Conservation (phyloP, 2,113 vertebrate species). For the Dicerorhinus sumatrensis region DNA sequence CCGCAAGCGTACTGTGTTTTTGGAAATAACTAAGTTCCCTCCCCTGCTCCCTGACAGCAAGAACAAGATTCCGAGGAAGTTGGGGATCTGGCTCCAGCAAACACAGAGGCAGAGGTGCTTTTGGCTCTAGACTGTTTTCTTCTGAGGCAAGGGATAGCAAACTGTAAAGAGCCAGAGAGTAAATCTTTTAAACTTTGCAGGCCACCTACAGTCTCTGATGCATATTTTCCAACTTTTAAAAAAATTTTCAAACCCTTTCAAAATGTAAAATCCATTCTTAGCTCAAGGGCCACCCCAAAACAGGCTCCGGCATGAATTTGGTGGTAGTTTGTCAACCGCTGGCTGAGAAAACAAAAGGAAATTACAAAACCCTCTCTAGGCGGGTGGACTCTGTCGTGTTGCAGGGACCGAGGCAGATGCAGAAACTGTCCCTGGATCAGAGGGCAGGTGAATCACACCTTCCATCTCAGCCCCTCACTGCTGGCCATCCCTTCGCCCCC, state of each 20-base stretch:
- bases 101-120: not conserved
- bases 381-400: not conserved
- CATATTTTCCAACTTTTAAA: not conserved
- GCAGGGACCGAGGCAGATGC: not conserved
- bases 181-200: not conserved
- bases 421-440: not conserved
- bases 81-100: not conserved
- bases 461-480: fast-evolving
- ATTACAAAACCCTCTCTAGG: not conserved
- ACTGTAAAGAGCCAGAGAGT: not conserved
- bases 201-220: not conserved
- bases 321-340: not conserved
- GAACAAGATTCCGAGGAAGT: not conserved
- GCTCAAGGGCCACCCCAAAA: not conserved
- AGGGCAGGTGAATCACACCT: not conserved
- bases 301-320: not conserved
- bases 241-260: not conserved
- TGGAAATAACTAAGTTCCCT: not conserved
- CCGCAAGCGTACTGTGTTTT: not conserved
- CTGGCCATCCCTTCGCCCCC: not conserved
- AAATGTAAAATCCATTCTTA: not conserved
- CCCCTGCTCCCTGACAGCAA: not conserved
- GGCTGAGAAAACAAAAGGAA: not conserved
- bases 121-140: not conserved
- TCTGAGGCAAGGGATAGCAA: too few relatives aligned